phyloP scores from a whole-genome alignment of 2,113 vertebrate species.

The Corynorhinus townsendii region DNA sequence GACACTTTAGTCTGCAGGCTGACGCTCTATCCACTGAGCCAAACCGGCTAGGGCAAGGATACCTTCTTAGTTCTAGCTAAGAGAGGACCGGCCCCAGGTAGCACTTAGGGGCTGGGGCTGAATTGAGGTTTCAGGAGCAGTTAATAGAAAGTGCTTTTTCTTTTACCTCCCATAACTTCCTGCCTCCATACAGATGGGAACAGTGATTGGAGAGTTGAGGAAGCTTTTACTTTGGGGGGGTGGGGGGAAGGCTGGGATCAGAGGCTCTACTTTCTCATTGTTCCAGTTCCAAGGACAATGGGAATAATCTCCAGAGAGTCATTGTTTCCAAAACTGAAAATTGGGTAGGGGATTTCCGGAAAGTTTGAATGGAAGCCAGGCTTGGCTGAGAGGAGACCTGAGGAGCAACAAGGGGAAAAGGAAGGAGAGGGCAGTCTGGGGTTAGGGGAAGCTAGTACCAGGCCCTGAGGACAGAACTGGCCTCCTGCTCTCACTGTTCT shows the following conservation, averaged over 20 bases:
- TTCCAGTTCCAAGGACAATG: conserved; percentile 60
- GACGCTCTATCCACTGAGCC: no score
- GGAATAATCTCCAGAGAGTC: conserved; percentile 40
- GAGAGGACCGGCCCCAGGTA: background rate
- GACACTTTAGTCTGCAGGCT: no score
- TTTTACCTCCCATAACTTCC: background rate
- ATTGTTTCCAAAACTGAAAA: conserved; percentile 64
- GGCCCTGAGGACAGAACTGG: background rate
- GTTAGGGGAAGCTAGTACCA: background rate
- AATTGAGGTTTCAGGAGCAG: background rate
- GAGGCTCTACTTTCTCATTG: conserved; percentile 38
- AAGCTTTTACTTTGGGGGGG: background rate
- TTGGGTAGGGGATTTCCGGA: conserved; percentile 68
- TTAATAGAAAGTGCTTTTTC: conserved; percentile 1
- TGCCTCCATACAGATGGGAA: background rate
- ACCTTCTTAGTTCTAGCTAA: background rate
- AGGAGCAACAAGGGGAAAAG: conserved; percentile 32
- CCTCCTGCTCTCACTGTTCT: background rate
- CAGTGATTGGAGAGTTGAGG: background rate
- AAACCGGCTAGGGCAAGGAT: background rate
- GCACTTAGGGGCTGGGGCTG: background rate
- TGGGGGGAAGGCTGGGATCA: background rate
- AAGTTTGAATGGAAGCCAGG: conserved; percentile 57
- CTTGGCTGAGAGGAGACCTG: conserved; percentile 16
- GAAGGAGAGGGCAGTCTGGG: conserved; percentile 4